phyloP scores from a whole-genome alignment of 2,888 invertebrate genomes.

The Conops quadrifasciatus region DNA sequence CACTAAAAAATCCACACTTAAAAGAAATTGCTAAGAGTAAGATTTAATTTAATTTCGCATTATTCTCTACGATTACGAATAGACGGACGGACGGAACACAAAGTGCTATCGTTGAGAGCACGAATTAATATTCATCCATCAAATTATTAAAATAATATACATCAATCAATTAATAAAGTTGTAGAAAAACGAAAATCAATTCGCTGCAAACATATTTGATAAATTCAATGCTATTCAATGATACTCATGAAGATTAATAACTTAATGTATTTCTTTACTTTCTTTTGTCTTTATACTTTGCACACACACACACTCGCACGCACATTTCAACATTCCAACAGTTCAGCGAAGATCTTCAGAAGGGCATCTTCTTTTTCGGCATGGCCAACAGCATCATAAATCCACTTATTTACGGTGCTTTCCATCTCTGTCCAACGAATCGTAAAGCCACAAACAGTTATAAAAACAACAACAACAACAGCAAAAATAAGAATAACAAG shows the following conservation, averaged over 20 bases:
- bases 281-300: not conserved
- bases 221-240: not conserved
- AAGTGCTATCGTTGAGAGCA: too few species aligned
- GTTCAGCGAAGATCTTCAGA: conserved; percentile 75
- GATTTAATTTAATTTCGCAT: too few species aligned
- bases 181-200: too few species aligned
- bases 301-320: too few species aligned
- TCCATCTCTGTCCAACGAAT: conserved; percentile 78
- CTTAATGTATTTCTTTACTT: not conserved
- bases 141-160: too few species aligned
- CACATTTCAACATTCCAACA: conserved; percentile 59
- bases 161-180: too few species aligned
- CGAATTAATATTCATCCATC: too few species aligned
- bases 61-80: too few species aligned
- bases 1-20: too few species aligned
- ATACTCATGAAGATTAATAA: not conserved
- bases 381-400: conserved; percentile 88
- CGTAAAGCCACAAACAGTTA: conserved; percentile 53
- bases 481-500: not conserved
- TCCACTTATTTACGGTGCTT: conserved; percentile 88
- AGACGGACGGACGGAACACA: too few species aligned
- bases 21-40: too few species aligned
- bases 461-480: conserved; percentile 11
- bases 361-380: conserved; percentile 84
- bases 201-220: too few species aligned